These are phyloP conservation scores for Philypnodon macrostomus DNA, from an alignment of 2,797 vertebrate species.

Conservation along the genomic window DNA sequence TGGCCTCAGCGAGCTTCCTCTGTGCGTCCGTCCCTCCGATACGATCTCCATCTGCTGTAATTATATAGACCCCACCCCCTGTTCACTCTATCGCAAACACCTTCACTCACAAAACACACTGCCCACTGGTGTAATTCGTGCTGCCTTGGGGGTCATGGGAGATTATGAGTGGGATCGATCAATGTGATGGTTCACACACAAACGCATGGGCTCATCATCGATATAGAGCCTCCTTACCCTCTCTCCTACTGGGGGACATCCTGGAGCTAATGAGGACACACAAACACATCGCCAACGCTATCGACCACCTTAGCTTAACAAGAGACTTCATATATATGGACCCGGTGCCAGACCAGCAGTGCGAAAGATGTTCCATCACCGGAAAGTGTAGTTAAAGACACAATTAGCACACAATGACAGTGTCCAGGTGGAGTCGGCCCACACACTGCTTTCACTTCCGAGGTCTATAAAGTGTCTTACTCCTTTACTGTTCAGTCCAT, in stretches of 20 bases:
- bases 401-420: slow-evolving; percentile 58
- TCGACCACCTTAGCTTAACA: slow-evolving; percentile 73
- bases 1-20: slow-evolving; percentile 53
- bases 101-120: slow-evolving; percentile 49
- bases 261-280: slow-evolving; percentile 80
- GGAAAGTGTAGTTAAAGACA: slow-evolving; percentile 61
- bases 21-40: slow-evolving; percentile 57
- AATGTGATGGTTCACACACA: slow-evolving; percentile 75
- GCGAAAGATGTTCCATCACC: slow-evolving; percentile 42
- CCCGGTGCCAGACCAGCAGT: slow-evolving; percentile 62
- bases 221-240: slow-evolving; percentile 72
- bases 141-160: slow-evolving; percentile 73
- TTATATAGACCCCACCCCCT: slow-evolving; percentile 62
- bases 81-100: slow-evolving; percentile 47
- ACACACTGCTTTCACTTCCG: slow-evolving; percentile 44
- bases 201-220: slow-evolving; percentile 66
- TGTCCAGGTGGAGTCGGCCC: slow-evolving; percentile 27
- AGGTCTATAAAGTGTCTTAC: too few relatives aligned
- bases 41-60: slow-evolving; percentile 74
- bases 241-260: slow-evolving; percentile 77
- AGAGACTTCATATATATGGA: slow-evolving; percentile 71
- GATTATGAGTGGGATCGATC: slow-evolving; percentile 80
- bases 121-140: slow-evolving; percentile 76
- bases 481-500: too few relatives aligned
- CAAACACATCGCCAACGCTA: slow-evolving; percentile 66